phyloP scores from a whole-genome alignment of 2,797 vertebrate species.

The Pangasius sanitwongsei region DNA sequence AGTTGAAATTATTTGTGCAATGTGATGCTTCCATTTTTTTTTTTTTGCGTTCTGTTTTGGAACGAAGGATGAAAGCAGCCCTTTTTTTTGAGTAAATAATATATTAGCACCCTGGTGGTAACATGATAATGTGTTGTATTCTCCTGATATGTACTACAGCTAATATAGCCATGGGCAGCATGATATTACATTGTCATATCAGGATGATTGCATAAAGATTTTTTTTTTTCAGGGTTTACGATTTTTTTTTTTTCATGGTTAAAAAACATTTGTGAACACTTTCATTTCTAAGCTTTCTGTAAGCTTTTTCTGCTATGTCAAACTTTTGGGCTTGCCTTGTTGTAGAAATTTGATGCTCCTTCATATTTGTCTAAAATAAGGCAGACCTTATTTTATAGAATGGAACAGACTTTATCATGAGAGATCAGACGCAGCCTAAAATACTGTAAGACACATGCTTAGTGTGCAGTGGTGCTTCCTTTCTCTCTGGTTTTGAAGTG shows the following conservation, averaged over 20 bases:
- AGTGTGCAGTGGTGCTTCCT: neutral
- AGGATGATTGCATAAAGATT: neutral
- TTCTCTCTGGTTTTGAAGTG: neutral
- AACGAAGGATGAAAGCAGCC: neutral
- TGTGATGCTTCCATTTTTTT: neutral
- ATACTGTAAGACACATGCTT: neutral
- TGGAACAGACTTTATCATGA: neutral
- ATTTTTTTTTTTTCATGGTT: neutral
- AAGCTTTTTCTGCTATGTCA: neutral
- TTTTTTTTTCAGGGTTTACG: neutral
- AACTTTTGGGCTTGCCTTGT: neutral
- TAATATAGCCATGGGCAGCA: neutral
- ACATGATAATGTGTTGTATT: neutral
- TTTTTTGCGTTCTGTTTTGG: neutral
- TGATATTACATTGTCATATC: neutral
- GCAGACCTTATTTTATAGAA: neutral
- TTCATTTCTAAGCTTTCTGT: neutral
- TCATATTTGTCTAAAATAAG: neutral
- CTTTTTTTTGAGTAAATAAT: conserved; percentile 33
- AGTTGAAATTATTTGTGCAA: neutral
- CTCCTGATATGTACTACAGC: neutral
- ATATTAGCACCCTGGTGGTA: conserved; percentile 26
- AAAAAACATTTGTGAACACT: neutral
- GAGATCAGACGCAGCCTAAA: neutral
- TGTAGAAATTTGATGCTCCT: neutral